phyloP scores from a whole-genome alignment of 1,140 invertebrate species.

The Delia radicum region DNA sequence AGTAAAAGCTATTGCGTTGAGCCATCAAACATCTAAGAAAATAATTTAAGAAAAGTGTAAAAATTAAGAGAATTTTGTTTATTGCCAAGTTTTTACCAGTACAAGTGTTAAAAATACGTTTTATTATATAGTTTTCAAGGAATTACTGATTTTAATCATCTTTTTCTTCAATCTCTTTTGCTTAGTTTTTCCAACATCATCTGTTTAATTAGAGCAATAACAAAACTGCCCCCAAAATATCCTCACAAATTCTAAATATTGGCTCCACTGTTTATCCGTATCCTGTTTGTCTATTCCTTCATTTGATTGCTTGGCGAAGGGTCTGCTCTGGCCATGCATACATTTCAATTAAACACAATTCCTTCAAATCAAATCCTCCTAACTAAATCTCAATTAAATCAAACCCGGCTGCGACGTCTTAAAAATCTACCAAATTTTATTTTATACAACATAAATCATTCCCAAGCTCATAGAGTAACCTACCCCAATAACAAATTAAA shows the following conservation, averaged over 20 bases:
- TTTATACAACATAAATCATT: neutral
- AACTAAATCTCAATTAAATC: neutral
- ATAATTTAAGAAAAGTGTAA: too few relatives aligned
- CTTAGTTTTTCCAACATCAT: too few relatives aligned
- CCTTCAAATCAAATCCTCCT: neutral
- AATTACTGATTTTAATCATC: too few relatives aligned
- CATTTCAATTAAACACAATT: neutral
- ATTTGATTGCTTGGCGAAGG: neutral
- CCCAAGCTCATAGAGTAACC: neutral
- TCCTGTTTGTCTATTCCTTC: neutral
- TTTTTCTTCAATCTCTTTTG: too few relatives aligned
- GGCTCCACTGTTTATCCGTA: constrained; percentile 9
- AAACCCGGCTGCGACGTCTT: neutral
- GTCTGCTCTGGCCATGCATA: neutral
- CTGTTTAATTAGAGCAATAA: too few relatives aligned
- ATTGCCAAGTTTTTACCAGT: too few relatives aligned
- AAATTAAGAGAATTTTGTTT: too few relatives aligned
- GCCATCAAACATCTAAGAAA: too few relatives aligned
- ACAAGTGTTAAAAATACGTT: too few relatives aligned
- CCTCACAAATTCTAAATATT: neutral
- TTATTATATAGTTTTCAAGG: too few relatives aligned
- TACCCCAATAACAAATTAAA: neutral
- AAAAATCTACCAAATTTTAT: neutral
- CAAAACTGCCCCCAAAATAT: too few relatives aligned
- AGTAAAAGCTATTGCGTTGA: too few relatives aligned